phyloP scores from a whole-genome alignment of 2,113 vertebrate species.

The Pachyramphus minor region DNA sequence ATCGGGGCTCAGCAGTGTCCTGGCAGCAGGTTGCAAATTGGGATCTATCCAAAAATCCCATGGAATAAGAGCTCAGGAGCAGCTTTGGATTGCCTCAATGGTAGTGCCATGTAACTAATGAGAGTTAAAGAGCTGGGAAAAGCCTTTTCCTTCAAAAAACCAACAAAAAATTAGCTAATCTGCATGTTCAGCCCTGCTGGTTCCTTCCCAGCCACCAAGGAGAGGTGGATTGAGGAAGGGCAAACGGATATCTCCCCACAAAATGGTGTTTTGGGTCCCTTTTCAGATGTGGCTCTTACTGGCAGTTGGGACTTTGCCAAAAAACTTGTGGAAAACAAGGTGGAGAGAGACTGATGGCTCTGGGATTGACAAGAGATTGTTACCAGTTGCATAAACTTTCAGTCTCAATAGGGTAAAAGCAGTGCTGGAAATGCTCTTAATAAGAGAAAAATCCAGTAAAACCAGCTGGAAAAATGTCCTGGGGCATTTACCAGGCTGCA shows the following conservation, averaged over 20 bases:
- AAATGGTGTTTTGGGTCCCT: neutral
- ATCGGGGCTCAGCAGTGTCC: neutral
- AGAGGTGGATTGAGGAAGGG: neutral
- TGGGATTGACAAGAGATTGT: neutral
- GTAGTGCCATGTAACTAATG: fast-evolving
- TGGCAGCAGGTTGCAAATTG: neutral
- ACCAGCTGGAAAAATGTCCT: neutral
- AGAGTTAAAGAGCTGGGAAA: neutral
- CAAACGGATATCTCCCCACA: neutral
- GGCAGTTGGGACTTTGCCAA: neutral
- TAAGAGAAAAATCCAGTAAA: neutral
- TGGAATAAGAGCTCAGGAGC: neutral
- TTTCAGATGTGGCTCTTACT: neutral
- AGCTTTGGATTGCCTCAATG: neutral
- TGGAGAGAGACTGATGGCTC: neutral
- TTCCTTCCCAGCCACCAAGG: neutral
- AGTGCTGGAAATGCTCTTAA: neutral
- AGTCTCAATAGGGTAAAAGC: neutral
- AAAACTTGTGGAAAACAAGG: neutral
- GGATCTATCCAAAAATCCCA: neutral
- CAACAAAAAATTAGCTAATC: neutral
- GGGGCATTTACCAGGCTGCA: neutral
- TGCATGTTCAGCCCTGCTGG: neutral
- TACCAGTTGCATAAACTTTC: neutral
- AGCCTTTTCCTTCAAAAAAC: neutral